Conservation (phyloP, 1,140 invertebrate genomes). For the Arion vulgaris region DNA sequence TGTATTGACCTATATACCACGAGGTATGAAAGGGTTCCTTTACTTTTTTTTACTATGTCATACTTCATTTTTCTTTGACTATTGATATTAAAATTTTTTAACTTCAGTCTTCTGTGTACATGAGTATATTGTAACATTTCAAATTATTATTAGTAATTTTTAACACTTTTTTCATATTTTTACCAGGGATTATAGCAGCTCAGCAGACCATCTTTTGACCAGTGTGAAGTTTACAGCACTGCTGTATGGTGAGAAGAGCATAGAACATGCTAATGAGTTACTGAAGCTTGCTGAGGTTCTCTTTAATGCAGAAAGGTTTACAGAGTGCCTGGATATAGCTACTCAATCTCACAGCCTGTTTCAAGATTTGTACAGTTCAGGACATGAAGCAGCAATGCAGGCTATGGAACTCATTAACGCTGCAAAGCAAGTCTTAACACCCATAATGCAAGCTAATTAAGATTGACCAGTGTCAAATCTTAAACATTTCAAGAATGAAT, state of each 20-base stretch:
- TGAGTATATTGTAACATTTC: too few species aligned
- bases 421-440: neutral
- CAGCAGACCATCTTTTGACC: slow-evolving; percentile 24
- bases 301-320: slow-evolving; percentile 28
- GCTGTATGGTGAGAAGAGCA: slow-evolving; percentile 20
- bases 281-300: slow-evolving; percentile 32
- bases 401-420: slow-evolving; percentile 6
- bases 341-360: neutral
- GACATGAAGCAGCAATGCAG: slow-evolving; percentile 7
- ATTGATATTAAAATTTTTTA: too few species aligned
- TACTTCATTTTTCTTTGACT: too few species aligned
- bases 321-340: slow-evolving; percentile 20
- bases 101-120: too few species aligned
- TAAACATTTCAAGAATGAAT: too few species aligned
- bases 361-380: neutral
- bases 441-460: slow-evolving; percentile 15
- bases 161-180: too few species aligned
- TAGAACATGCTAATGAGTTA: slow-evolving; percentile 24
- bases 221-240: slow-evolving; percentile 22
- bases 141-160: too few species aligned
- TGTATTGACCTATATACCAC: too few species aligned
- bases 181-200: slow-evolving; percentile 9
- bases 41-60: too few species aligned
- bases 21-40: too few species aligned
- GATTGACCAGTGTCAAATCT: too few species aligned